Percentiles rank a stretch among this genome's conserved stretches.
These are phyloP conservation scores for Oxygymnocypris stewartii DNA, from an alignment of 2,113 vertebrate genomes.

Conservation along the genomic window DNA sequence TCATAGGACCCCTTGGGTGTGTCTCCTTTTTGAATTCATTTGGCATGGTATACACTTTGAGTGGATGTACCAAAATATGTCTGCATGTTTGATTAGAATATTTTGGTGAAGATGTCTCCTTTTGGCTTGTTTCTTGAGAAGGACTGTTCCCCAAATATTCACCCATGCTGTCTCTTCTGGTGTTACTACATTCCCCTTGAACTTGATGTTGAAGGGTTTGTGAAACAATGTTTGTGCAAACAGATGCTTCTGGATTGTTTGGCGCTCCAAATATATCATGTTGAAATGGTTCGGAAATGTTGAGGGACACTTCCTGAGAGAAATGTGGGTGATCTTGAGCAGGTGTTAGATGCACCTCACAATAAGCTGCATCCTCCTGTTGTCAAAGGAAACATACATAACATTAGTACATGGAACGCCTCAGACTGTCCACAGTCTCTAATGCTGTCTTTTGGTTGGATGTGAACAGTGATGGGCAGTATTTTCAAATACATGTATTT, in stretches of 20 bases:
- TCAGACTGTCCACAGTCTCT: constrained; percentile 4
- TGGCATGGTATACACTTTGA: constrained; percentile 31
- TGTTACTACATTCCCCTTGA: constrained; percentile 12
- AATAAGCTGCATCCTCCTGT: constrained; percentile 60
- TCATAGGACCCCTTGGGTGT: background rate
- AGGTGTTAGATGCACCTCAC: constrained; percentile 38
- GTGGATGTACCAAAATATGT: constrained; percentile 32
- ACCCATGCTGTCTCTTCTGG: background rate
- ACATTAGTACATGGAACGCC: constrained; percentile 28
- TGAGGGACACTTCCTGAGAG: constrained; percentile 56
- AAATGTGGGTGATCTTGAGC: constrained; percentile 47
- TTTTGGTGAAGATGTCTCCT: background rate
- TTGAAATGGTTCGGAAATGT: constrained; percentile 37
- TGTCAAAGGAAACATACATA: constrained; percentile 55
- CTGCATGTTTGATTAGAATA: background rate
- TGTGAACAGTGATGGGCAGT: too few species aligned
- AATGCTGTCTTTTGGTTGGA: background rate
- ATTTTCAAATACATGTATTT: too few species aligned
- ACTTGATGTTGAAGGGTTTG: background rate
- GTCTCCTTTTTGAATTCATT: constrained; percentile 37
- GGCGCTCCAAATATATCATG: background rate
- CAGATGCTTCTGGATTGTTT: constrained; percentile 35
- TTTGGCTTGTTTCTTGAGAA: background rate
- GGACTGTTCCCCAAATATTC: background rate
- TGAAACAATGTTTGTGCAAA: constrained; percentile 10